phyloP scores from a whole-genome alignment of 2,888 invertebrate genomes.

The Stictocephala bisonia region DNA sequence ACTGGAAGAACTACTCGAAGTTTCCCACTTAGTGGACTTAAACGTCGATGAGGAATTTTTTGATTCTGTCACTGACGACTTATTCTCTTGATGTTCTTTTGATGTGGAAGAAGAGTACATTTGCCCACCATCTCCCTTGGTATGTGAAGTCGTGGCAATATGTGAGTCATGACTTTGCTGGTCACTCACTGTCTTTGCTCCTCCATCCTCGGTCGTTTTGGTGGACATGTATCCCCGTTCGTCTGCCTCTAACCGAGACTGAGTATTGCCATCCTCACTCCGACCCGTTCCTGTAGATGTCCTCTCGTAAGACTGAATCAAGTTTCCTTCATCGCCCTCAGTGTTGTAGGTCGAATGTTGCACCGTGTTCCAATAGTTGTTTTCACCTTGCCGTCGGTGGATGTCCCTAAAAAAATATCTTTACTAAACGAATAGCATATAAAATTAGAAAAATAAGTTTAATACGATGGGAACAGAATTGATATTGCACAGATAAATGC shows the following conservation, averaged over 20 bases:
- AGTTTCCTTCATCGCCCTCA: conserved; percentile 44
- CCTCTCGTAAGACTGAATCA: conserved; percentile 46
- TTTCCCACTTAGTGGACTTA: conserved; percentile 48
- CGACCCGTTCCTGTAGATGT: conserved; percentile 48
- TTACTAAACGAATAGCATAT: too few relatives aligned
- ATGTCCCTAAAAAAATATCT: conserved; percentile 66
- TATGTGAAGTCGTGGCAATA: conserved; percentile 48
- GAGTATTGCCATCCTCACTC: conserved; percentile 44
- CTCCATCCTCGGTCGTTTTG: conserved; percentile 50
- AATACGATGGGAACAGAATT: too few relatives aligned
- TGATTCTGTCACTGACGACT: conserved; percentile 44
- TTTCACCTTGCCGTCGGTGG: conserved; percentile 53
- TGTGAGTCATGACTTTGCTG: conserved; percentile 46
- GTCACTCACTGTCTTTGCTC: conserved; percentile 46
- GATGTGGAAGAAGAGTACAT: conserved; percentile 45
- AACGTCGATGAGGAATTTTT: conserved; percentile 38
- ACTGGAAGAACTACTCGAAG: conserved; percentile 49
- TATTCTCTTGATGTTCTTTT: conserved; percentile 50
- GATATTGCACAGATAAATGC: too few relatives aligned
- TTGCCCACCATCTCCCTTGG: conserved; percentile 51
- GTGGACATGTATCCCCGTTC: conserved; percentile 45
- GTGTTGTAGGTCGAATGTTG: conserved; percentile 51
- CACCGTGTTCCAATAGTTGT: conserved; percentile 54
- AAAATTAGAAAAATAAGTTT: too few relatives aligned
- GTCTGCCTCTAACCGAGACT: conserved; percentile 48